A percentile compares a stretch with the other conserved stretches of the same genome.
Evolutionary conservation across 2,888 invertebrate genomes (phyloP).

Genomic region (Spisula solida): DNA sequence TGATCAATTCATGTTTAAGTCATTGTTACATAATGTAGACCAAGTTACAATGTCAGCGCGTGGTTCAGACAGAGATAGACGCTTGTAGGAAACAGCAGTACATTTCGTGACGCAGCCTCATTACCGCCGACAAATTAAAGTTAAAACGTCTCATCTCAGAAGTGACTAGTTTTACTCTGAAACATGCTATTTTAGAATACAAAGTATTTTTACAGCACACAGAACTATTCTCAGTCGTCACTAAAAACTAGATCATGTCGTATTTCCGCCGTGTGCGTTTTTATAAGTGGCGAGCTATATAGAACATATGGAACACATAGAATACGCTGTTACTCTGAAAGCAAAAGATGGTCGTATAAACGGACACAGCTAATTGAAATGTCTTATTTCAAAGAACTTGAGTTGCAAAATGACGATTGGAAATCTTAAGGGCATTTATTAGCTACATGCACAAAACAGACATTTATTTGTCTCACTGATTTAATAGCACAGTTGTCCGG

Average conservation of each 20-base stretch:
- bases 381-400: no score
- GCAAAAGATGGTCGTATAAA: no score
- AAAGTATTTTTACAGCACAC: neutral
- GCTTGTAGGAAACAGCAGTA: neutral
- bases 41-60: neutral
- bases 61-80: neutral
- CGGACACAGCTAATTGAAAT: no score
- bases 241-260: neutral
- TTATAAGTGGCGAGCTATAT: neutral
- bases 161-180: neutral
- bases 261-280: neutral
- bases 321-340: no score
- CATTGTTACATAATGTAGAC: neutral
- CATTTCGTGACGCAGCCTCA: neutral
- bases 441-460: no score
- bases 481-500: no score
- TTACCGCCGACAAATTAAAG: neutral
- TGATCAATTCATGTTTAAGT: no score
- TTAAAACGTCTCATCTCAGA: constrained; percentile 1
- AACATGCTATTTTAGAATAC: neutral
- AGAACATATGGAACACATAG: no score
- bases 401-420: no score
- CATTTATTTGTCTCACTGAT: no score
- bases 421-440: no score
- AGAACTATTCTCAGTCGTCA: neutral